These are phyloP conservation scores for Montipora capitata DNA, from an alignment of 92 coral and sea anemone genomes.

Conservation along the genomic window DNA sequence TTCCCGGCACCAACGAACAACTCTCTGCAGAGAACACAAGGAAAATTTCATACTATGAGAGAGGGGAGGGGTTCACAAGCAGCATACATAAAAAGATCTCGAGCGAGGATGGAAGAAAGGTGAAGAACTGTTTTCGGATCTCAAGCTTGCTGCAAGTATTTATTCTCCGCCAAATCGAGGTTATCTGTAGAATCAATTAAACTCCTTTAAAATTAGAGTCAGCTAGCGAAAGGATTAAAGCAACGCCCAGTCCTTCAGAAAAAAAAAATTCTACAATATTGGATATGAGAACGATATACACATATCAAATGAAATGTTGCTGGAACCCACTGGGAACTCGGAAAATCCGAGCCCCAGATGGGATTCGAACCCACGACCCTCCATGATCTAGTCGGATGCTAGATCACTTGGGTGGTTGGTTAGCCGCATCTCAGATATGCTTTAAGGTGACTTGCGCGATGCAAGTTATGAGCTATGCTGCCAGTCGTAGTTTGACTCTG, in stretches of 20 bases:
- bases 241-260: not conserved
- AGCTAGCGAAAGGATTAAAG: not conserved
- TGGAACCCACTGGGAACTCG: not conserved
- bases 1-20: not conserved
- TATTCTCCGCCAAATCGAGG: not conserved
- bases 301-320: not conserved
- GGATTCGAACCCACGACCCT: too few species aligned
- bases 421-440: too few species aligned
- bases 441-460: too few species aligned
- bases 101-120: not conserved
- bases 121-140: not conserved
- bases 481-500: too few species aligned
- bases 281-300: too few species aligned
- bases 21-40: not conserved
- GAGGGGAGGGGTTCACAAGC: not conserved
- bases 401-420: too few species aligned
- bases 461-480: too few species aligned
- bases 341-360: too few species aligned
- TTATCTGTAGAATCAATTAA: not conserved
- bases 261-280: not conserved
- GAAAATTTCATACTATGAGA: not conserved
- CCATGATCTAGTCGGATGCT: too few species aligned
- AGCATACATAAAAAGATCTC: not conserved
- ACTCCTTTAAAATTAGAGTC: too few species aligned
- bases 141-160: not conserved